Evolutionary conservation across 2,113 vertebrate species (phyloP), one percentile per base, ranked within the genome.

Genomic region (Siniperca knerii): DNA sequence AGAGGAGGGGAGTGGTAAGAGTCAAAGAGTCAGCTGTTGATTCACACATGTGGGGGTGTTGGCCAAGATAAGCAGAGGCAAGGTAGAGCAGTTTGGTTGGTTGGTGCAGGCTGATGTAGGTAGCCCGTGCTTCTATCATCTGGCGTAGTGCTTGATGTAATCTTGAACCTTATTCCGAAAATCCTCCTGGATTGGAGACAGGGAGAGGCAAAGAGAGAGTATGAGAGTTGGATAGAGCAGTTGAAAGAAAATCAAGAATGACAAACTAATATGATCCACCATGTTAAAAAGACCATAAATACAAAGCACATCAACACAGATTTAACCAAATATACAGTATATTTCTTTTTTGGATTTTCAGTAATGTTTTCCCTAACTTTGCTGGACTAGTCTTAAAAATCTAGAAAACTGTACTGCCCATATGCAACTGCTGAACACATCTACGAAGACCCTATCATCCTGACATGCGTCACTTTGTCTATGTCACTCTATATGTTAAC

Each of bases 81-180:
- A 91, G 79, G 89, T 89, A 77, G 90, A 92, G 92, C 83, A 75
- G 92, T 90, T 92, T 87, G 85, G 90, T 87, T 86, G 90, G 79
- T 88, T 90, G 90, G 66, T 78, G 85, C 82, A 82, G 87, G 77
- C 67, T 44, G 75, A 65, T 13, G 82, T 40, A 57, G 66, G 55
- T 16, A 82, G 79, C 89, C 46, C 0, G 87, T 92, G 71, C 82
- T 35, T 90, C 92, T 95, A 98, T 99, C 98, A 99, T 98, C 98
- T 99, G 54, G 97, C 97, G 0, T 97, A 98, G 86, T 95, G 95
- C 93, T 97, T 97, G 92, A 99, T 98, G 96, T 98, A 99, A 94
- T 99, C 97, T 74, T 98, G 97, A 93, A 99, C 98, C 91, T 98
- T 98, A 93, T 70, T 97, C 75, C 98, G 96, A 55, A 98, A 99